A percentile compares a stretch with the other conserved stretches of the same genome.
Conservation (phyloP, 2,113 vertebrate species). For the Tragelaphus buxtoni region DNA sequence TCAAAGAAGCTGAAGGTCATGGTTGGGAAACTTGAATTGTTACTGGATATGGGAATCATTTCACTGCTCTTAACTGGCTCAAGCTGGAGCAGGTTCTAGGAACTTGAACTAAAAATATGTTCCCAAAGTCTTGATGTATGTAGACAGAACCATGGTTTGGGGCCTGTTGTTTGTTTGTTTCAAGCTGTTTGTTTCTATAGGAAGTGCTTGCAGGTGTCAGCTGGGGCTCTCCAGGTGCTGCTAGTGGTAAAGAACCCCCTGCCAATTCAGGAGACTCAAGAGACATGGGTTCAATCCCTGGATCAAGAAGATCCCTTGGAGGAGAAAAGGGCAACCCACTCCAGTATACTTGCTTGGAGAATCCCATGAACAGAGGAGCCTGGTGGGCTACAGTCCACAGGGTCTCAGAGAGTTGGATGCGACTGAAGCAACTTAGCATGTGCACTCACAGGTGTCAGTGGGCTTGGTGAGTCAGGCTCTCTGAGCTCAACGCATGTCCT, state of each 20-base stretch:
- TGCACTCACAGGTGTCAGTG: background rate
- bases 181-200: background rate
- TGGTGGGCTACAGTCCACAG: too few relatives aligned
- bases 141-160: background rate
- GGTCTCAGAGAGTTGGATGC: too few relatives aligned
- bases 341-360: too few relatives aligned
- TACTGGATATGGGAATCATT: background rate
- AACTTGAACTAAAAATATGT: constrained; percentile 58
- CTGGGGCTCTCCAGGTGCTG: background rate
- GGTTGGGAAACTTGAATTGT: constrained; percentile 1
- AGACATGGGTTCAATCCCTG: too few relatives aligned
- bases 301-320: too few relatives aligned
- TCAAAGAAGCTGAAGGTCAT: constrained; percentile 51
- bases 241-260: too few relatives aligned
- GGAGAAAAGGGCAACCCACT: too few relatives aligned
- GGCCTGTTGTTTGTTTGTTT: background rate
- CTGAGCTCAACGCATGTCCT: background rate
- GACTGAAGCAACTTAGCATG: too few relatives aligned
- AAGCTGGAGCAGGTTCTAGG: constrained; percentile 34
- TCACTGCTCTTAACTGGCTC: constrained; percentile 32
- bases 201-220: background rate
- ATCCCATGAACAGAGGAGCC: too few relatives aligned
- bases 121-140: background rate
- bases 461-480: background rate
- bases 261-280: too few relatives aligned